These are phyloP conservation scores for Solen grandis DNA, from an alignment of 1,140 invertebrate genomes.

Conservation along the genomic window DNA sequence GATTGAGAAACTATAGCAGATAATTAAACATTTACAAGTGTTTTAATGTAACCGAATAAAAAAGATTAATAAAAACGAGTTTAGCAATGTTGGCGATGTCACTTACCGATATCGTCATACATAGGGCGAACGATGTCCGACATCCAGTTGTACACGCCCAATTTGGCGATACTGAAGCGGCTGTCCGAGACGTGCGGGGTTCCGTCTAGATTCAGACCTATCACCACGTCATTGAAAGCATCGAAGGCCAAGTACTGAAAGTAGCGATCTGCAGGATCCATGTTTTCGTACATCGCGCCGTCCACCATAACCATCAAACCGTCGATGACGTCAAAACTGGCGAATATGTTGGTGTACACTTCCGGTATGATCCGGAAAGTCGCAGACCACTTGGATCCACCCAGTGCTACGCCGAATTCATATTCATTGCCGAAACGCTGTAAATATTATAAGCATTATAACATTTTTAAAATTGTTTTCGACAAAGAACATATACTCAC, in stretches of 20 bases:
- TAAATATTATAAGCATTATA: no score
- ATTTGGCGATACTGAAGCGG: slow-evolving; percentile 28
- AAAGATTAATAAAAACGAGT: neutral
- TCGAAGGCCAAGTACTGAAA: slow-evolving; percentile 32
- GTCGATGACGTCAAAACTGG: slow-evolving; percentile 2
- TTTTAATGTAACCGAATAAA: no score
- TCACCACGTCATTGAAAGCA: slow-evolving; percentile 25
- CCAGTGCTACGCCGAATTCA: slow-evolving; percentile 40
- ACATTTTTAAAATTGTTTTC: no score
- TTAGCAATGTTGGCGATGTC: neutral
- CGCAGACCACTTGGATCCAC: slow-evolving; percentile 28
- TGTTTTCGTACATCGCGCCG: slow-evolving; percentile 9
- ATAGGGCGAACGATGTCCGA: neutral
- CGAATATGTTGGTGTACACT: slow-evolving; percentile 32
- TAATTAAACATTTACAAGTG: no score
- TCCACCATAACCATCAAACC: slow-evolving; percentile 33
- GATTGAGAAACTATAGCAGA: no score
- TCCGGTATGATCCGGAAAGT: slow-evolving; percentile 6
- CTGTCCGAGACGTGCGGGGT: neutral
- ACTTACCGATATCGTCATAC: slow-evolving; percentile 38
- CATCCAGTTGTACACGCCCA: slow-evolving; percentile 30
- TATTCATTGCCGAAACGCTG: slow-evolving; percentile 44
- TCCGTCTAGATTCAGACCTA: slow-evolving; percentile 29
- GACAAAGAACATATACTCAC: no score
- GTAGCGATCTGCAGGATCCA: neutral